phyloP scores from a whole-genome alignment of 2,113 vertebrate genomes.

The Dasyurus viverrinus region DNA sequence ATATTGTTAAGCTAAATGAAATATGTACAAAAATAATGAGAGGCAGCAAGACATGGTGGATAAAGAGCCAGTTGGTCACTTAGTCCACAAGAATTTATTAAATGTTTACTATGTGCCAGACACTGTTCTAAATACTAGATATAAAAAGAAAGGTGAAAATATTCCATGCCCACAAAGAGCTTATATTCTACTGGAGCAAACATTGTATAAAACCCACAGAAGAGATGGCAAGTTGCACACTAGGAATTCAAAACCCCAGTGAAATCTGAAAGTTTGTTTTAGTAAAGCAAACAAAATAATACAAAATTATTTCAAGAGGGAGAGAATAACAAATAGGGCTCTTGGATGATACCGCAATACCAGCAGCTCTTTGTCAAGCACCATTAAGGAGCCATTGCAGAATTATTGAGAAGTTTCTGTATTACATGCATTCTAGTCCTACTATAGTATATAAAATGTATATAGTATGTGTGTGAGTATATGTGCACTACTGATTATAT shows the following conservation, averaged over 20 bases:
- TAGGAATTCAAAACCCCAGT: background rate
- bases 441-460: background rate
- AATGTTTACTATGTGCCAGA: background rate
- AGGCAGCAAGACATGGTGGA: background rate
- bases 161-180: background rate
- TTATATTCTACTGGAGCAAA: background rate
- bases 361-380: background rate
- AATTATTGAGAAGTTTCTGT: background rate
- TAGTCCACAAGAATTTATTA: background rate
- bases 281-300: background rate
- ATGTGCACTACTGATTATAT: background rate
- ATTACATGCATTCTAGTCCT: background rate
- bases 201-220: background rate
- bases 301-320: background rate
- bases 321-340: background rate
- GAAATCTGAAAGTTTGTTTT: too few relatives aligned
- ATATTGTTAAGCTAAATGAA: background rate
- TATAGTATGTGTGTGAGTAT: background rate
- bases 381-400: background rate
- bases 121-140: background rate
- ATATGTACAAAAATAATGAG: background rate
- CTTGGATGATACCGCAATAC: background rate
- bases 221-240: background rate
- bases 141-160: background rate
- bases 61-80: background rate